Evolutionary conservation across 2,797 vertebrate species (phyloP), one percentile per base, ranked within the genome.

Genomic region (Danio albolineatus): DNA sequence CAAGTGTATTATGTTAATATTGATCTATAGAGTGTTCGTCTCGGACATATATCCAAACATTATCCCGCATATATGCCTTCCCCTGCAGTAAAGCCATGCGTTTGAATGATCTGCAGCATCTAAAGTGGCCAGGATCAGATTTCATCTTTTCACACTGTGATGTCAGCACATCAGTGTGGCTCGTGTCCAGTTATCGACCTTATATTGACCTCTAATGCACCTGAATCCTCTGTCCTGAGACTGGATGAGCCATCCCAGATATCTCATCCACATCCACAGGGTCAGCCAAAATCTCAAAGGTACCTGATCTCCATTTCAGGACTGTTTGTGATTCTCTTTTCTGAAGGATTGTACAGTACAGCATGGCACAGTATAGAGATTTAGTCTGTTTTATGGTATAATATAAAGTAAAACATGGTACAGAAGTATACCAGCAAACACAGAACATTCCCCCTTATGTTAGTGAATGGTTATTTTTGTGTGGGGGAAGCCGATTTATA

Each of bases 191-290:
- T 71, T 81, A 76, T 81, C 64, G 64, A 81, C 79, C 72, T 70
- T 36, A 59, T 73, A 59, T 62, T 76, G 80, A 76, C 73, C 80
- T 71, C 80, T 78, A 78, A 71, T 78, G 76, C 66, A 71, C 76
- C 56, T 78, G 76, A 71, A 61, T 69, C 56, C 66, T 61, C 36
- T 43, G 60, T 70, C 66, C 44, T 21, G 64, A 70, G 65, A 78
- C 54, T 51, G 12, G 46, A 53, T 19, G 14, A 59, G 36, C 43
- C 3, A 70, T 78, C 28, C 0, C 10, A 70, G 76, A 78, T 39
- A 19, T 62, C 36, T 10, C 72, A 49, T 51, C 44, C 16, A 17
- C 16, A 43, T 49, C 75, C 43, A 76, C 39, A 57, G 19, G 70
- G 70, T 78, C 76, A 62, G 66, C n/a, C 66, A 28, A 82, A 85